A percentile compares a stretch with the other conserved stretches of the same genome.
Conservation (phyloP, 2,113 vertebrate genomes). For the Penelope pileata region DNA sequence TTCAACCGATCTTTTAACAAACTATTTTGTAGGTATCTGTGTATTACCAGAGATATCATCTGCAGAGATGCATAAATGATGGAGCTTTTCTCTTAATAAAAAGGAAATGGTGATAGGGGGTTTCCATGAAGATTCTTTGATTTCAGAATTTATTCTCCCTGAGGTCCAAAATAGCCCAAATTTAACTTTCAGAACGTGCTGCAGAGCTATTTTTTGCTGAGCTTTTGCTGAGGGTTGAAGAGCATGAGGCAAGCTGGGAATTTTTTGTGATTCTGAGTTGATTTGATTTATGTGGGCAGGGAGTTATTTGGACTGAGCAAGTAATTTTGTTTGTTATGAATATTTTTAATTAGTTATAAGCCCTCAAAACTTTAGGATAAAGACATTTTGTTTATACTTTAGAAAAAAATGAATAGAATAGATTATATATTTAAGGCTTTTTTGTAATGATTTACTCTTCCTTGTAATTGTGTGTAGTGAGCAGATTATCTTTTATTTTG, state of each 20-base stretch:
- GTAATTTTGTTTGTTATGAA: constrained; percentile 58
- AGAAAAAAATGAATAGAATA: constrained; percentile 28
- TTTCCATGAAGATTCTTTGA: constrained; percentile 65
- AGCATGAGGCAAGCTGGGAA: constrained; percentile 48
- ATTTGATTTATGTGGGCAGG: constrained; percentile 66
- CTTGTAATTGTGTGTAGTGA: constrained; percentile 52
- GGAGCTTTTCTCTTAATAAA: constrained; percentile 22
- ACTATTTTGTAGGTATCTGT: constrained; percentile 1
- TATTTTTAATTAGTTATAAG: constrained; percentile 56
- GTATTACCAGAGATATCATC: neutral
- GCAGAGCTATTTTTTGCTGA: constrained; percentile 64
- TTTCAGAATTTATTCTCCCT: constrained; percentile 69
- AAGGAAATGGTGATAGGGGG: constrained; percentile 63
- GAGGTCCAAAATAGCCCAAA: constrained; percentile 67
- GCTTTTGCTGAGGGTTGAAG: constrained; percentile 60
- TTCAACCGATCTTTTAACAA: neutral
- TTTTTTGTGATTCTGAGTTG: constrained; percentile 51
- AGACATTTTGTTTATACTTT: constrained; percentile 43
- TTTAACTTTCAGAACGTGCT: constrained; percentile 64
- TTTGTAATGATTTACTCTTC: constrained; percentile 48
- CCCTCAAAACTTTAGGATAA: constrained; percentile 32
- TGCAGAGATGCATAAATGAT: constrained; percentile 57
- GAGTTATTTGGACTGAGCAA: constrained; percentile 53
- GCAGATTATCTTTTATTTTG: constrained; percentile 59
- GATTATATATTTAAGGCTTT: constrained; percentile 37